These are phyloP conservation scores for Pheucticus melanocephalus DNA, from an alignment of 2,113 vertebrate species.

Conservation along the genomic window DNA sequence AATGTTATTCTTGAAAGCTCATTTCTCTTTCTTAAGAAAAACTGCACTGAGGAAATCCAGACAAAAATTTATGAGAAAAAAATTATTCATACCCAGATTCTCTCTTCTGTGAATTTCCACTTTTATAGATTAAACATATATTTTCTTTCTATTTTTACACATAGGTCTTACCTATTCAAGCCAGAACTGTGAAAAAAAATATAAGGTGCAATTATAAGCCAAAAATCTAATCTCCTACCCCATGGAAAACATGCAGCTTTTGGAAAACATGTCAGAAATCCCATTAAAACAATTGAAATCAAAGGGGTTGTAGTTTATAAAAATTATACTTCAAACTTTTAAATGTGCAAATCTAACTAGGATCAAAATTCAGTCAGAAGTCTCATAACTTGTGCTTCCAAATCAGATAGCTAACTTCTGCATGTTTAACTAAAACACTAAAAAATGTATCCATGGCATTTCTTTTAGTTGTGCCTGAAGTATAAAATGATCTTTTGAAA, in stretches of 20 bases:
- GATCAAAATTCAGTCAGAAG: background rate
- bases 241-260: fast-evolving
- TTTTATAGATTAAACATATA: background rate
- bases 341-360: background rate
- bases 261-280: background rate
- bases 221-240: background rate
- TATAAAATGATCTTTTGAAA: background rate
- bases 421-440: background rate
- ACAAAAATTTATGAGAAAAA: background rate
- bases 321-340: background rate
- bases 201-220: background rate
- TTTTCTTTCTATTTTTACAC: background rate
- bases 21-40: background rate
- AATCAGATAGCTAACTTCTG: background rate
- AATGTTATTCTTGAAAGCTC: background rate
- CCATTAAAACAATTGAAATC: background rate
- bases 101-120: background rate
- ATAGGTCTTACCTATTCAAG: background rate
- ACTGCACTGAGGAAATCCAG: background rate
- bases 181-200: background rate
- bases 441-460: background rate
- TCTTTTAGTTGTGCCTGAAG: background rate
- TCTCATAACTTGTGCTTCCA: background rate
- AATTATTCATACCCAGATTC: background rate
- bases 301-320: background rate